Conservation (phyloP, 2,797 vertebrate species). For the Molossus molossus region DNA sequence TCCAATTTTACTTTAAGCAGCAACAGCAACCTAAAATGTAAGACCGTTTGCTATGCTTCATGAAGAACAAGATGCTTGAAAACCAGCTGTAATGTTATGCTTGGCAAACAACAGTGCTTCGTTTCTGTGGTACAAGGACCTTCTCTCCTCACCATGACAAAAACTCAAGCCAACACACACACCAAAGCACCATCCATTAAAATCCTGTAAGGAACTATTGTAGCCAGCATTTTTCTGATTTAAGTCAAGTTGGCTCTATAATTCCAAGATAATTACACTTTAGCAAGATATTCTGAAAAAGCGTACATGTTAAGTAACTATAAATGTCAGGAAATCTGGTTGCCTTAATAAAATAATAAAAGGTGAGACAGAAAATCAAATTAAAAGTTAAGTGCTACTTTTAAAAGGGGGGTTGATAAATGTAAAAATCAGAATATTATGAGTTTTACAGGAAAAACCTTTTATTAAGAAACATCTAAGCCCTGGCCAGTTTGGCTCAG, state of each 20-base stretch:
- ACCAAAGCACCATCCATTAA: not conserved
- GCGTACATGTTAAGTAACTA: constrained; percentile 20
- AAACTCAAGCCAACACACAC: not conserved
- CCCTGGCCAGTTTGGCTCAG: too few relatives aligned
- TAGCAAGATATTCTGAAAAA: constrained; percentile 85
- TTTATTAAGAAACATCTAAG: constrained; percentile 26
- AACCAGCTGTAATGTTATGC: constrained; percentile 51
- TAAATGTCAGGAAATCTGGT: constrained; percentile 26
- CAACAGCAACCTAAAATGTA: constrained; percentile 22
- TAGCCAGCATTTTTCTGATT: constrained; percentile 55
- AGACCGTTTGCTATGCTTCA: constrained; percentile 5
- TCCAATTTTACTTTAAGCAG: not conserved
- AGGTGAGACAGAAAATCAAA: constrained; percentile 44
- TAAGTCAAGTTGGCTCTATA: constrained; percentile 75
- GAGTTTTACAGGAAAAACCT: not conserved
- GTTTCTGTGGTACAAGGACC: constrained; percentile 20
- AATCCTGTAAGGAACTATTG: constrained; percentile 24
- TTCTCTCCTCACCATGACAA: not conserved
- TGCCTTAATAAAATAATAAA: constrained; percentile 48
- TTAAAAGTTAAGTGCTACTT: constrained; percentile 16
- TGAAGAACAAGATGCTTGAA: constrained; percentile 24
- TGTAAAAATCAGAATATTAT: not conserved
- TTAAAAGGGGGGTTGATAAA: not conserved
- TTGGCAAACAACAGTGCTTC: constrained; percentile 56
- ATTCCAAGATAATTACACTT: constrained; percentile 80